A percentile compares a stretch with the other conserved stretches of the same genome.
Conservation (phyloP, 2,797 vertebrate genomes). For the Hydrophis major region DNA sequence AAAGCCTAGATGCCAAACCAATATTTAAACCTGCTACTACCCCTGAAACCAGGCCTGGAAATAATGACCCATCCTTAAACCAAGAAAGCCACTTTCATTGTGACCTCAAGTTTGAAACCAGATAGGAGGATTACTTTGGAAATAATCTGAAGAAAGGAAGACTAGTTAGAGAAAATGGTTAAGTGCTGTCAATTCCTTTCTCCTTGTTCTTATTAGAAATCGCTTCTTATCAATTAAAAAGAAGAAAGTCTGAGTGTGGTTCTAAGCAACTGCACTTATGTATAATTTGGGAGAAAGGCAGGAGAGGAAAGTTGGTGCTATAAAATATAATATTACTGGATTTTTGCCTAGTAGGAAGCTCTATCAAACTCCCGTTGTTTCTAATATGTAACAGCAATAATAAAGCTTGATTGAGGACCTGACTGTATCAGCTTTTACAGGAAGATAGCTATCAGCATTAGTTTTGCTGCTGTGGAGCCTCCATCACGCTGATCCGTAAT, state of each 20-base stretch:
- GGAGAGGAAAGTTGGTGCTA: conserved; percentile 19
- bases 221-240: neutral
- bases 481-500: neutral
- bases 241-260: neutral
- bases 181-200: neutral
- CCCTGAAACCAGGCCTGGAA: neutral
- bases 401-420: neutral
- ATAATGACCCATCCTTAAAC: neutral
- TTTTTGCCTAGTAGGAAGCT: neutral
- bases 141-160: too few species aligned
- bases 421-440: neutral
- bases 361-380: neutral
- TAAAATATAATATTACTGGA: conserved; percentile 15
- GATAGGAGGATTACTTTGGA: neutral
- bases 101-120: neutral
- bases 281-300: neutral
- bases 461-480: neutral
- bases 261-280: neutral
- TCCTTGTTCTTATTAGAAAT: neutral
- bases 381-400: conserved; percentile 5
- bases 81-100: neutral
- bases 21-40: neutral
- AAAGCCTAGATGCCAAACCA: neutral
- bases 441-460: neutral
- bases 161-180: neutral